Evolutionary conservation across 64 coral and sea anemone species (phyloP), one percentile per base, ranked within the genome.

Genomic region (Hydrozoanthus tunicans): DNA sequence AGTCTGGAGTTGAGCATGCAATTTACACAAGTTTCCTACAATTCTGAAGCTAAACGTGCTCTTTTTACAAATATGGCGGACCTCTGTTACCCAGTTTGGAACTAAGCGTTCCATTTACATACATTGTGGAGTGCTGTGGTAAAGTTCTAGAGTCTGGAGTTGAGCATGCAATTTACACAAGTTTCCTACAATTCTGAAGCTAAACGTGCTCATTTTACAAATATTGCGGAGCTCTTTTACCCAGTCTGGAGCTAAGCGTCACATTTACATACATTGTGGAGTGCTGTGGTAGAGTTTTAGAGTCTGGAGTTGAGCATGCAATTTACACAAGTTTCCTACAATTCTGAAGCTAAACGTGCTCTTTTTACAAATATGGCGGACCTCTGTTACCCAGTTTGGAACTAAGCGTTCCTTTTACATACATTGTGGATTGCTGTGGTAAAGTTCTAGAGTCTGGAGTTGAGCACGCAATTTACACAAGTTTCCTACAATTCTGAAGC

Each of bases 201-300:
- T 43, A 43, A 43, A 43, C 2, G 32, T 43, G 32, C 32, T 43
- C 32, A 43, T 43, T 43, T 43, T 43, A 43, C 32, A 43, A 43
- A 43, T 43, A 43, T 43, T 0, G 32, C 32, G 0, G 32, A 43
- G 32, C 32, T 56, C 4, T 59, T 91, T 83, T 86, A 96, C 94
- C 97, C 1, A 90, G 5, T 79, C 65, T 93, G 24, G 97, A 95
- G 10, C 66, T 92, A 13, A 99, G 68, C 24, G 64, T 83, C 1
- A 94, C 69, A 52, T 95, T 91, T 20, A 20, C 20, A 20, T 92
- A 99, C 97, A 99, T 99, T 5, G 88, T 68, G 11, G 66, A 64
- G 20, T 20, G 20, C 20, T 20, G 20, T 43, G 32, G 32, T 43
- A 43, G 2, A 43, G 32, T 43, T 43, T 2, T 43, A 43, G 32